phyloP scores from a whole-genome alignment of 2,888 invertebrate species.

The Saturnia japonica region DNA sequence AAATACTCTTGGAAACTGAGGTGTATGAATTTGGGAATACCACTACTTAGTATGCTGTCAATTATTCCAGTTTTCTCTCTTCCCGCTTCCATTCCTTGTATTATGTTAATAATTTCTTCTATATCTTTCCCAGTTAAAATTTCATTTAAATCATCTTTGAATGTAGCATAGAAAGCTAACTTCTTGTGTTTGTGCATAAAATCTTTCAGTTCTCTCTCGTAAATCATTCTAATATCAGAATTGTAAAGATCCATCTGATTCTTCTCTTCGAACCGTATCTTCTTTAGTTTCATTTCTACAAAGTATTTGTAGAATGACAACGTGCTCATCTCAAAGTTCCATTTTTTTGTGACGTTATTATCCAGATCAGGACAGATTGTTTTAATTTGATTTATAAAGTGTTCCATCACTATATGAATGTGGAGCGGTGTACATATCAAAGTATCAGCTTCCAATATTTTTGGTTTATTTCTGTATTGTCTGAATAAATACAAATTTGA shows the following conservation, averaged over 20 bases:
- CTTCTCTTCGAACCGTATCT: constrained; percentile 25
- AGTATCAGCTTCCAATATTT: neutral
- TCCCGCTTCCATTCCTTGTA: constrained; percentile 18
- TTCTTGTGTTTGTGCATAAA: constrained; percentile 21
- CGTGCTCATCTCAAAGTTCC: constrained; percentile 22
- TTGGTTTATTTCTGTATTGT: neutral
- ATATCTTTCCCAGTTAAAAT: constrained; percentile 18
- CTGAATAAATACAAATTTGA: neutral
- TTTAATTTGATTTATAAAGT: constrained; percentile 19
- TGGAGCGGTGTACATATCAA: constrained; percentile 19
- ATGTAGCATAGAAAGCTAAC: constrained; percentile 23
- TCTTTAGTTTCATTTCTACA: constrained; percentile 25
- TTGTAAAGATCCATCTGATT: constrained; percentile 23
- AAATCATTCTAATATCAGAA: constrained; percentile 21
- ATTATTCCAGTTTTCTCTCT: constrained; percentile 21
- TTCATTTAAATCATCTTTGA: constrained; percentile 5
- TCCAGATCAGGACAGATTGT: neutral
- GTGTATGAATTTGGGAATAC: constrained; percentile 7
- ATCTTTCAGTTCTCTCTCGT: neutral
- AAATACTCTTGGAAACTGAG: constrained; percentile 21
- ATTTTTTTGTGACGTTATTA: neutral
- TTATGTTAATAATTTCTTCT: constrained; percentile 11
- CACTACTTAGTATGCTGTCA: constrained; percentile 5
- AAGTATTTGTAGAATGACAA: constrained; percentile 23
- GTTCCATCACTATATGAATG: constrained; percentile 21